These are phyloP conservation scores for Druon quercuslanigerum DNA, from an alignment of 1,140 invertebrate species.

Conservation along the genomic window DNA sequence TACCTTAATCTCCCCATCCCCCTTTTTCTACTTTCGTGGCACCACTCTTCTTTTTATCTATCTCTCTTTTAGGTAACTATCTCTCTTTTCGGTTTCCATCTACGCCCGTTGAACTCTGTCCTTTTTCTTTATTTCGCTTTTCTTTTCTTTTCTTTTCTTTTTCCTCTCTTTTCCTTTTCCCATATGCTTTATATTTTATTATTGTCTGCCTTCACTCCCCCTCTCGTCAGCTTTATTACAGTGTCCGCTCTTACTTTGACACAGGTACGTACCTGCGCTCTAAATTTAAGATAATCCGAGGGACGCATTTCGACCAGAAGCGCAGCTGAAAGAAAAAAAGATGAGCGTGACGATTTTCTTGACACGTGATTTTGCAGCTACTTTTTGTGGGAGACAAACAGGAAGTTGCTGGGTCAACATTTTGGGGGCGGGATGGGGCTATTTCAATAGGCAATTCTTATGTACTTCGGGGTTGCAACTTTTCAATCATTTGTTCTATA, in stretches of 20 bases:
- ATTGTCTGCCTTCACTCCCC: constrained; percentile 35
- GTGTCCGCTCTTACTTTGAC: constrained; percentile 51
- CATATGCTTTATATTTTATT: constrained; percentile 41
- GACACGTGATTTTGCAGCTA: constrained; percentile 8
- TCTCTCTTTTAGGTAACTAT: background rate
- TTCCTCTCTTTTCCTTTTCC: constrained; percentile 37
- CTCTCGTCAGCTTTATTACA: constrained; percentile 53
- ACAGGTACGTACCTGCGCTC: constrained; percentile 48
- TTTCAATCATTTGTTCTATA: background rate
- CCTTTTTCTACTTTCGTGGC: constrained; percentile 38
- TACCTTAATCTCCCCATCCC: constrained; percentile 45
- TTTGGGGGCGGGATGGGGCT: constrained; percentile 11
- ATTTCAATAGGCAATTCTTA: constrained; percentile 26
- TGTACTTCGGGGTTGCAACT: background rate
- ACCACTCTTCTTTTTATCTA: constrained; percentile 39
- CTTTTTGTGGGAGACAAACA: background rate
- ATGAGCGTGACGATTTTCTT: constrained; percentile 25
- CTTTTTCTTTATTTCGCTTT: constrained; percentile 41
- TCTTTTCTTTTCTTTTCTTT: background rate
- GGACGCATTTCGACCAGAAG: constrained; percentile 45
- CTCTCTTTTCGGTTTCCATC: constrained; percentile 8
- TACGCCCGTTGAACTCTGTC: constrained; percentile 45
- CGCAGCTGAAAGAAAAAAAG: constrained; percentile 38
- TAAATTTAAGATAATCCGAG: constrained; percentile 48
- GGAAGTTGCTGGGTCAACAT: background rate